These are phyloP conservation scores for Hemibagrus wyckioides DNA, from an alignment of 2,113 vertebrate species.

Conservation along the genomic window DNA sequence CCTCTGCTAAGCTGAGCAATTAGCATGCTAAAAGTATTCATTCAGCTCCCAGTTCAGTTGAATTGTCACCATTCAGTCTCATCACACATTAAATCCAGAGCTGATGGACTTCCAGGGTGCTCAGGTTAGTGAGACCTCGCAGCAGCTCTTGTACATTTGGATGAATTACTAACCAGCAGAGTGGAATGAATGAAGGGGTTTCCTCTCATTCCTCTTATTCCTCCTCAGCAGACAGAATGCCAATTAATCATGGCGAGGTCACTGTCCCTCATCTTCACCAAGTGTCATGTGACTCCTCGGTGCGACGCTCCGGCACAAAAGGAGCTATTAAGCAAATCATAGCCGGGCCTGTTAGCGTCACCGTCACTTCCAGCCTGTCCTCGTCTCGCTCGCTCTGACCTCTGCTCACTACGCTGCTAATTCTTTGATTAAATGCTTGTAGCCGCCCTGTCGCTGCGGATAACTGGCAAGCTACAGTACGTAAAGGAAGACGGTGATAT, in stretches of 20 bases:
- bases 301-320: neutral
- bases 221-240: constrained; percentile 39
- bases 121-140: neutral
- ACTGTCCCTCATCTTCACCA: constrained; percentile 47
- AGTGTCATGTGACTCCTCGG: constrained; percentile 41
- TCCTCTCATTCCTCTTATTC: neutral
- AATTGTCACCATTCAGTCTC: neutral
- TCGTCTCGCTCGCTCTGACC: constrained; percentile 31
- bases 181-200: constrained; percentile 16
- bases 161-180: neutral
- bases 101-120: neutral
- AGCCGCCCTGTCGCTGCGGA: constrained; percentile 11
- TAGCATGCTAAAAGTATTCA: neutral
- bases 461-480: constrained; percentile 20
- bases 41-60: neutral
- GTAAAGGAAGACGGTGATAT: constrained; percentile 29
- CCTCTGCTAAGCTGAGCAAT: neutral
- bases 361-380: constrained; percentile 10
- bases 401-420: constrained; percentile 34
- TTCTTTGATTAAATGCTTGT: constrained; percentile 57
- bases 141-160: neutral
- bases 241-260: constrained; percentile 53
- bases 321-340: constrained; percentile 55
- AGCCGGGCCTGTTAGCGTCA: constrained; percentile 39
- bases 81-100: neutral